These are phyloP conservation scores for Megalurothrips usitatus DNA, from an alignment of 2,888 invertebrate species.

Conservation along the genomic window DNA sequence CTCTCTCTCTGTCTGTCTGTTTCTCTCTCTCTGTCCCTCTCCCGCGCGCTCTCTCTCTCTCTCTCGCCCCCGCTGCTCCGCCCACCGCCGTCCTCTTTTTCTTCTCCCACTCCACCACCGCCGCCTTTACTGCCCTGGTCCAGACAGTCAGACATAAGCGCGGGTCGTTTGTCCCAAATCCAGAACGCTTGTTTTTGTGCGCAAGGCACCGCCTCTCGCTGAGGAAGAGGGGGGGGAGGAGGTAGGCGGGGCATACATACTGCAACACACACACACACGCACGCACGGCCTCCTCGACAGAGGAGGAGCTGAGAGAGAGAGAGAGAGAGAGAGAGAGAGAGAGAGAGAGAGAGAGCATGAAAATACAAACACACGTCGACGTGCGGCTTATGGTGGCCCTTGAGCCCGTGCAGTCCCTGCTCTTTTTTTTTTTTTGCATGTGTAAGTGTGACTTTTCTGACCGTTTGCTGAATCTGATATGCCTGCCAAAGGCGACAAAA, in stretches of 20 bases:
- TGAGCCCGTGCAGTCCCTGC: too few relatives aligned
- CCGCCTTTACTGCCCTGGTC: not conserved
- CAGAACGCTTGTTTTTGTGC: constrained; percentile 16
- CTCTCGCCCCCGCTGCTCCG: not conserved
- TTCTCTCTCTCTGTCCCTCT: not conserved
- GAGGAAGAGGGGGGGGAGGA: too few relatives aligned
- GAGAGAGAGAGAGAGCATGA: not conserved
- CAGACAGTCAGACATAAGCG: constrained; percentile 19
- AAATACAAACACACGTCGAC: not conserved
- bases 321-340: not conserved
- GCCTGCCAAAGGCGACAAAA: not conserved
- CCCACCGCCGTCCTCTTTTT: not conserved
- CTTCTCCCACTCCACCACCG: not conserved
- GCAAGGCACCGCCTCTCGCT: not conserved
- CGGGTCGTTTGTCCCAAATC: constrained; percentile 22
- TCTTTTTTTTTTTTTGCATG: too few relatives aligned
- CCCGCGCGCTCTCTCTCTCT: not conserved
- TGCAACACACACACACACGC: too few relatives aligned
- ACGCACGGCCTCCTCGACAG: too few relatives aligned
- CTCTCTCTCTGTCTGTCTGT: not conserved
- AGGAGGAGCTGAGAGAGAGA: not conserved
- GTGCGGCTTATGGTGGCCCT: too few relatives aligned
- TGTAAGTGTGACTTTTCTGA: not conserved
- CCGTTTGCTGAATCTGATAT: too few relatives aligned
- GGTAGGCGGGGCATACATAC: too few relatives aligned